These are phyloP conservation scores for Catajapyx aquilonaris DNA, from an alignment of 1,140 invertebrate species.

Conservation along the genomic window DNA sequence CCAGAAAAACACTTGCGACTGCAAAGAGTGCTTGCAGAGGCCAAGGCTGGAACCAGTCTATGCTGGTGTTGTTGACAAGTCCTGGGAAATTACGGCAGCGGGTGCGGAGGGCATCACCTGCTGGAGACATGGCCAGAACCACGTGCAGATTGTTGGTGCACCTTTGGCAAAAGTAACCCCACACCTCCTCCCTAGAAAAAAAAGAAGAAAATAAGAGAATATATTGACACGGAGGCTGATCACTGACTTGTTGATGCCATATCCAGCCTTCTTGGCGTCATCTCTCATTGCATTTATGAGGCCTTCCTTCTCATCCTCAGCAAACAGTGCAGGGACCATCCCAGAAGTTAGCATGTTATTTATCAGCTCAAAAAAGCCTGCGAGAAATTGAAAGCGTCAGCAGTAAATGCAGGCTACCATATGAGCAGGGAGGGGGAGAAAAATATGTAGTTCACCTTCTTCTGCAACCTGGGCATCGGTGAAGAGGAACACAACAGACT, in stretches of 20 bases:
- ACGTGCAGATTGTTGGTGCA: slow-evolving; percentile 68
- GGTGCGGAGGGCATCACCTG: slow-evolving; percentile 54
- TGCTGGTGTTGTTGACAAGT: slow-evolving; percentile 74
- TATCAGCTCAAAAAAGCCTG: slow-evolving; percentile 64
- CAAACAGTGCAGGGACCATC: slow-evolving; percentile 59
- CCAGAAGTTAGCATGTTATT: slow-evolving; percentile 78
- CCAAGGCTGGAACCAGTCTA: slow-evolving; percentile 87
- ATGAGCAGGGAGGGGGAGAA: too few relatives aligned
- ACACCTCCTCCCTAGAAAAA: slow-evolving; percentile 43
- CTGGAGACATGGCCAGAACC: slow-evolving; percentile 70
- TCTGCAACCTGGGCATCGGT: slow-evolving; percentile 53
- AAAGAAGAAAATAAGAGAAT: slow-evolving; percentile 4
- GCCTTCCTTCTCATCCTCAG: slow-evolving; percentile 65
- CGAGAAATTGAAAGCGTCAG: too few relatives aligned
- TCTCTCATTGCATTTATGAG: slow-evolving; percentile 43
- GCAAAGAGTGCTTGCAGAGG: slow-evolving; percentile 66
- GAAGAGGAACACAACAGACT: slow-evolving; percentile 62
- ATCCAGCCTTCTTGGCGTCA: slow-evolving; percentile 41
- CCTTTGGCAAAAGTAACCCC: slow-evolving; percentile 59
- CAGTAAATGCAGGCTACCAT: too few relatives aligned
- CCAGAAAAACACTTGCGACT: slow-evolving; percentile 59
- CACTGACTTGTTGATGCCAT: slow-evolving; percentile 39
- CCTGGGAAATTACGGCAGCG: slow-evolving; percentile 76
- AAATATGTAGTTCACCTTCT: slow-evolving; percentile 30
- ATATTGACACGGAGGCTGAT: background rate